A percentile compares a stretch with the other conserved stretches of the same genome.
phyloP scores from a whole-genome alignment of 37 sponge, comb jelly and placozoan species.

The Ianthella basta region DNA sequence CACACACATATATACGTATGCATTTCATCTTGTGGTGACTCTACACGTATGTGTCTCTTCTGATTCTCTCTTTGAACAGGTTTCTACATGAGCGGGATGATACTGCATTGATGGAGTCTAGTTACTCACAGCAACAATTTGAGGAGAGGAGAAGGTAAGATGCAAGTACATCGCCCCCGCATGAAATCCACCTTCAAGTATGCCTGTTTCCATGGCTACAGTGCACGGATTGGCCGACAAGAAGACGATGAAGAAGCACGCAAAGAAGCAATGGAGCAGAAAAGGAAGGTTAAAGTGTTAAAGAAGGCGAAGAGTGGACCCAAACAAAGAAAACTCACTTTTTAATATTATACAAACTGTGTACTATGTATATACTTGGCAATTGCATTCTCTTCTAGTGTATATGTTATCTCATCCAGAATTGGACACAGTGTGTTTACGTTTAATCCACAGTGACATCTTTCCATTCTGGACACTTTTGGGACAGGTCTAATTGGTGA shows the following conservation, averaged over 20 bases:
- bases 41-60: no score
- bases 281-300: conserved; percentile 29
- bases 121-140: conserved; percentile 82
- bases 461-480: no score
- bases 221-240: conserved; percentile 69
- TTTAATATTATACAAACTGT: not conserved
- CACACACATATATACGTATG: not conserved
- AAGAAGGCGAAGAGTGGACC: not conserved
- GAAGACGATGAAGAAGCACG: conserved; percentile 75
- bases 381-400: no score
- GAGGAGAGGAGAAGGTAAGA: conserved; percentile 76
- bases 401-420: no score
- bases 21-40: not conserved
- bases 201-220: not conserved
- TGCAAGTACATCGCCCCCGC: no score
- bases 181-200: not conserved
- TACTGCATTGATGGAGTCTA: conserved; percentile 77
- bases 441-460: no score
- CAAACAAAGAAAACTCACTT: not conserved
- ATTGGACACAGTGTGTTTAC: no score
- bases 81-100: conserved; percentile 46
- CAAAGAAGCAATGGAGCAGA: conserved; percentile 41
- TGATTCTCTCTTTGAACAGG: no score
- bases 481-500: no score
- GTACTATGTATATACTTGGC: no score